These are phyloP conservation scores for Pipa parva DNA, from an alignment of 2,113 vertebrate genomes.

Conservation along the genomic window DNA sequence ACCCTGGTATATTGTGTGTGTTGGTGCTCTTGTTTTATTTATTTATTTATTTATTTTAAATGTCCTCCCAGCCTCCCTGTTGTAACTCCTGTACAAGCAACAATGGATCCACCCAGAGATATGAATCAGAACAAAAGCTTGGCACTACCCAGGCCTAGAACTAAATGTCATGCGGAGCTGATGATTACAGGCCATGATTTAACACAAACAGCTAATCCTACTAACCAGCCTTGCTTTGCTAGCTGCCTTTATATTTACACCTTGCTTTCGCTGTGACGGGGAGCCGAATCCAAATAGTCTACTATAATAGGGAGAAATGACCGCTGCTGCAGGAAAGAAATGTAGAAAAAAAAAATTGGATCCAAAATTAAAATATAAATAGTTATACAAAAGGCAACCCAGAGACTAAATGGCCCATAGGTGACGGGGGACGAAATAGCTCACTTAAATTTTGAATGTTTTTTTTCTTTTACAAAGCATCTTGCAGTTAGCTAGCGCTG, in stretches of 20 bases:
- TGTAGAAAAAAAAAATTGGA: too few relatives aligned
- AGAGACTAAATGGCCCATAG: not conserved
- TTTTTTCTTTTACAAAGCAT: too few relatives aligned
- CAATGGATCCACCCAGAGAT: slow-evolving; percentile 7
- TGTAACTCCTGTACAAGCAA: slow-evolving; percentile 11
- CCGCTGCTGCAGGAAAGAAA: not conserved
- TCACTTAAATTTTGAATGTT: too few relatives aligned
- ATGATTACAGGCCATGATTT: slow-evolving; percentile 17
- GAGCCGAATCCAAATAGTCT: not conserved
- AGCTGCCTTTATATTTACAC: slow-evolving; percentile 7
- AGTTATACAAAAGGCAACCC: slow-evolving; percentile 4
- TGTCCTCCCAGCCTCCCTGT: slow-evolving; percentile 7
- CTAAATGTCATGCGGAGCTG: slow-evolving; percentile 11
- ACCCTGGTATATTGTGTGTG: slow-evolving; percentile 17
- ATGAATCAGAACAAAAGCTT: not conserved
- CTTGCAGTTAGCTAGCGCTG: too few relatives aligned
- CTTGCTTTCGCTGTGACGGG: not conserved
- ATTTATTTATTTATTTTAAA: not conserved
- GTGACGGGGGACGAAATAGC: too few relatives aligned
- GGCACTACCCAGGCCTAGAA: slow-evolving; percentile 6
- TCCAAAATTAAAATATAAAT: slow-evolving; percentile 21
- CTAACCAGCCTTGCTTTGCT: slow-evolving; percentile 14
- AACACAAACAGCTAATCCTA: slow-evolving; percentile 28
- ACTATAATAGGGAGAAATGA: slow-evolving; percentile 16
- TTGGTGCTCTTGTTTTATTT: not conserved